Evolutionary conservation across 2,797 vertebrate genomes (phyloP), one percentile per base, ranked within the genome.

Genomic region (Taenioides sp.): DNA sequence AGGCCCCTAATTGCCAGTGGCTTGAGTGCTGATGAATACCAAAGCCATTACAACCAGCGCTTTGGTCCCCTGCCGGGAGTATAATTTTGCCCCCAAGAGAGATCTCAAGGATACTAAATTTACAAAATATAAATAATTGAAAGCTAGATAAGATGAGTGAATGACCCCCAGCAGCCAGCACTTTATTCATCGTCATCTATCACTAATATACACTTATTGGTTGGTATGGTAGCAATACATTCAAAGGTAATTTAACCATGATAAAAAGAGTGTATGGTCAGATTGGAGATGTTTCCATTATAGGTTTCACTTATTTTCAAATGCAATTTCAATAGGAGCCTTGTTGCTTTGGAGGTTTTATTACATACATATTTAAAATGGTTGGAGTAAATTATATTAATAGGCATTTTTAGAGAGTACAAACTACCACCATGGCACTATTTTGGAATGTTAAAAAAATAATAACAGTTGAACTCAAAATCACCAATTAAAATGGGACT

Each of bases 51-150:
- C 71, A 77, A 77, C 65, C 52, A 43, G 74, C 84, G 85, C 78
- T 83, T 86, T 87, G 84, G 87, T 77, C 88, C 84, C 86, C 86
- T 6, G 49, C 76, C 81, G 87, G 84, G 83, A 78, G 80, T 70
- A 76, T 87, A 87, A 89, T 88, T 89, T 73, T 76, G 75, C 72
- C 80, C 88, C 84, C 79, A 59, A 78, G 84, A 79, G 84, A 76
- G 85, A 84, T 85, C 49, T 86, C 71, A 40, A 88, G 84, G 76
- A 85, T 60, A 60, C 81, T 86, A 86, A 86, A 87, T 89, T 88
- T 84, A 83, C 85, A 80, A 86, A 65, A 65, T 65, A 90, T 92
- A 91, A 91, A 93, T 91, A 87, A 91, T 90, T 89, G 79, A 92
- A 72, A 77, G 86, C 76, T 65, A 80, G 75, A 80, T 77, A 79